Evolutionary conservation across 1,140 invertebrate species (phyloP).

Genomic region (Drosophila lini): DNA sequence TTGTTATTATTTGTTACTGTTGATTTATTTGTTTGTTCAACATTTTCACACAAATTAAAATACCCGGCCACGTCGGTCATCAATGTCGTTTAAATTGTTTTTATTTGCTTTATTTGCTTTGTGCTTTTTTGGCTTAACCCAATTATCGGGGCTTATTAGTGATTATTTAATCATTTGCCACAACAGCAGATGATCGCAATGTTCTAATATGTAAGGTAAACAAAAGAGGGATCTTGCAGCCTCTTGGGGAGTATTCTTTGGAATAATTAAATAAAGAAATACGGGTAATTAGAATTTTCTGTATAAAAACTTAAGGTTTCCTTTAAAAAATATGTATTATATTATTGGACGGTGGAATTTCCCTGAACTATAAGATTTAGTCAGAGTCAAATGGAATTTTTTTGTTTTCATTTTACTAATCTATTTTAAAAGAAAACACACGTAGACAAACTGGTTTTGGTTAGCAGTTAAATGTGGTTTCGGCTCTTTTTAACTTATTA

Average conservation of each 20-base stretch:
- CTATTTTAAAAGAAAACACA: neutral
- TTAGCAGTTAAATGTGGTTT: slow-evolving; percentile 19
- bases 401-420: slow-evolving; percentile 1
- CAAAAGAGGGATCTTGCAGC: slow-evolving; percentile 41
- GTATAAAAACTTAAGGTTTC: neutral
- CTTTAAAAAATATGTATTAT: too few relatives aligned
- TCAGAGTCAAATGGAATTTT: slow-evolving; percentile 5
- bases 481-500: slow-evolving; percentile 33
- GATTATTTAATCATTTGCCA: slow-evolving; percentile 75
- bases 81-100: slow-evolving; percentile 35
- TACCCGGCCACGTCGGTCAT: slow-evolving; percentile 49
- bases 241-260: slow-evolving; percentile 16
- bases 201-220: slow-evolving; percentile 66
- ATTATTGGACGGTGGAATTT: too few relatives aligned
- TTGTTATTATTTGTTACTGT: slow-evolving; percentile 76
- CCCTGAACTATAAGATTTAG: neutral
- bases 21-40: slow-evolving; percentile 79
- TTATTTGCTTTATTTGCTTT: slow-evolving; percentile 35
- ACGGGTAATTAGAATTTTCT: too few relatives aligned
- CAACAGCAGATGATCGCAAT: slow-evolving; percentile 40
- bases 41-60: slow-evolving; percentile 83
- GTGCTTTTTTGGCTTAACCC: slow-evolving; percentile 61
- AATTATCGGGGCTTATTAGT: slow-evolving; percentile 77
- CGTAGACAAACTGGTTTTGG: slow-evolving; percentile 12
- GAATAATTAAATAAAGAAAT: neutral